phyloP scores from a whole-genome alignment of 2,797 vertebrate genomes.

The Chanos chanos region DNA sequence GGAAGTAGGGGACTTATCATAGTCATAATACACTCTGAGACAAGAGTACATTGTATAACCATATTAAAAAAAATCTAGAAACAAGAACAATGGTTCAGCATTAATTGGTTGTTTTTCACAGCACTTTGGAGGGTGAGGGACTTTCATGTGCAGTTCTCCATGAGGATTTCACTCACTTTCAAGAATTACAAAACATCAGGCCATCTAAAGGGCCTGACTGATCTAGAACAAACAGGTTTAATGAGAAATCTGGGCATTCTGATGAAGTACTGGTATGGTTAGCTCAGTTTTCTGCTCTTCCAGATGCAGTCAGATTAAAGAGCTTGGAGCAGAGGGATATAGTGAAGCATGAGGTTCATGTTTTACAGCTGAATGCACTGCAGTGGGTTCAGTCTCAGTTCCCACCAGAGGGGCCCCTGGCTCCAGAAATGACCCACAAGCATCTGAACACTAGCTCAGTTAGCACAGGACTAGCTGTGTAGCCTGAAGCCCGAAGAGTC shows the following conservation, averaged over 20 bases:
- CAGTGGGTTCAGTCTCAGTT: constrained; percentile 6
- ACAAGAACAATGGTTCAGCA: no score
- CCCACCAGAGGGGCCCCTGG: not conserved
- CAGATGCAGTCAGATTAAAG: not conserved
- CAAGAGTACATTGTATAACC: not conserved
- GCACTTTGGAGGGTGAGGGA: no score
- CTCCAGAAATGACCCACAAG: not conserved
- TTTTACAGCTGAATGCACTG: constrained; percentile 21
- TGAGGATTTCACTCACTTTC: no score
- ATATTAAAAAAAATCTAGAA: not conserved
- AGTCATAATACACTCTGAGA: no score
- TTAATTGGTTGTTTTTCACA: not conserved
- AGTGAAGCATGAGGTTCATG: constrained; percentile 14
- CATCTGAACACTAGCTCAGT: not conserved
- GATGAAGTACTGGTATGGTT: no score
- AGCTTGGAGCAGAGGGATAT: not conserved
- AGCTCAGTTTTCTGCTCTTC: not conserved
- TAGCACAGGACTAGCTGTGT: not conserved
- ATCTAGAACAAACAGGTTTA: no score
- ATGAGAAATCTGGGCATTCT: no score
- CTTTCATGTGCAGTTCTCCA: no score
- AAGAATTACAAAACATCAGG: no score
- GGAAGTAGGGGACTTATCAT: not conserved
- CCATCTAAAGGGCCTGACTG: no score
- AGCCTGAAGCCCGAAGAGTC: no score